phyloP scores from a whole-genome alignment of 2,113 vertebrate genomes.

The Anhinga rufa region DNA sequence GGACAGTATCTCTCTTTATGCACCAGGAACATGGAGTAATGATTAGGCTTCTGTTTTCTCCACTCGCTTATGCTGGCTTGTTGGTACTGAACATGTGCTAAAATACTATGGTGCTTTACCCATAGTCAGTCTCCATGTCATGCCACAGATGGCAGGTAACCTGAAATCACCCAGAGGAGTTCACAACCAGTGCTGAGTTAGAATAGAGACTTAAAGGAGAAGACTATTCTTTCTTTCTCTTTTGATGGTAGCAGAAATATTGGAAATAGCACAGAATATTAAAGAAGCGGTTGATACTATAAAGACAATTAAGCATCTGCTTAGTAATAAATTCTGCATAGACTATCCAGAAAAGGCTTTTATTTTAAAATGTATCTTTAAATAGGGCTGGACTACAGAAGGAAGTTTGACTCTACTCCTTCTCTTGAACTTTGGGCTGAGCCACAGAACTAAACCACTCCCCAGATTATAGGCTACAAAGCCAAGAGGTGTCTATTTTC shows the following conservation, averaged over 20 bases:
- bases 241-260: neutral
- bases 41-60: constrained; percentile 65
- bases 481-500: constrained; percentile 33
- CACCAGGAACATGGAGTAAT: constrained; percentile 66
- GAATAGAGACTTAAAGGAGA: neutral
- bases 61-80: constrained; percentile 5
- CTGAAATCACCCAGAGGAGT: constrained; percentile 32
- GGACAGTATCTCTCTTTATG: constrained; percentile 58
- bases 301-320: neutral
- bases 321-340: neutral
- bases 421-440: constrained; percentile 9
- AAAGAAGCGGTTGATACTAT: neutral
- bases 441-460: neutral
- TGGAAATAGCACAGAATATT: neutral
- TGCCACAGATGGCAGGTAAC: constrained; percentile 25
- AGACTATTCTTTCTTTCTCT: neutral
- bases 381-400: neutral
- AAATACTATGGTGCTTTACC: constrained; percentile 17
- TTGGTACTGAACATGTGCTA: constrained; percentile 48
- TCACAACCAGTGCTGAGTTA: neutral
- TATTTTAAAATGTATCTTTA: neutral
- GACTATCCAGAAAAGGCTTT: neutral
- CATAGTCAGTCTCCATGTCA: neutral
- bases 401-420: neutral
- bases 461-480: constrained; percentile 8